Percentiles rank a stretch among this genome's conserved stretches.
Evolutionary conservation across 2,797 vertebrate species (phyloP).

Genomic region (Sebastiscus tertius): DNA sequence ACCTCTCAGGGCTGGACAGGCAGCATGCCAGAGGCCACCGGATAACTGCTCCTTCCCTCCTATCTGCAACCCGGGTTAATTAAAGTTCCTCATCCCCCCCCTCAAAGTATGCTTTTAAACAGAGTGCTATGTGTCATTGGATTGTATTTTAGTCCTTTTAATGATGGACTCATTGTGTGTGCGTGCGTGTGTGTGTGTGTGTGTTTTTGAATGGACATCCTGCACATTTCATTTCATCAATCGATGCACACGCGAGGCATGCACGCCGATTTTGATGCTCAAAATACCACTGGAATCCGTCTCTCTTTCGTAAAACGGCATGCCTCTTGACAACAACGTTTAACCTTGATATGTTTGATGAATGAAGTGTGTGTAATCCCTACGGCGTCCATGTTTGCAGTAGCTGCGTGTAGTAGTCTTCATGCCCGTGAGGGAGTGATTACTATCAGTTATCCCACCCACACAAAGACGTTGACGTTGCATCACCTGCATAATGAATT

Average conservation of each 20-base stretch:
- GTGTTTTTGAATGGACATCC: slow-evolving; percentile 33
- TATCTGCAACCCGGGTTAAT: slow-evolving; percentile 76
- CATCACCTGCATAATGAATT: slow-evolving; percentile 58
- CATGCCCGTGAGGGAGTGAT: slow-evolving; percentile 44
- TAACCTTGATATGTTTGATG: slow-evolving; percentile 34
- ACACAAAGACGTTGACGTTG: slow-evolving; percentile 40
- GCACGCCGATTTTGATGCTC: slow-evolving; percentile 1
- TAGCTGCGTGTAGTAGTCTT: background rate
- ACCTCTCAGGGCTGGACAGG: slow-evolving; percentile 64
- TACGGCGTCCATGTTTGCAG: slow-evolving; percentile 13
- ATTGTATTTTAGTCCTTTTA: slow-evolving; percentile 76
- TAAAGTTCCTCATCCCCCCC: slow-evolving; percentile 73
- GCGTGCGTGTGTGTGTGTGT: slow-evolving; percentile 14
- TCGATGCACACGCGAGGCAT: slow-evolving; percentile 4
- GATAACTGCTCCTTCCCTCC: slow-evolving; percentile 60
- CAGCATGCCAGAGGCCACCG: slow-evolving; percentile 71
- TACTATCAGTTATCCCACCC: slow-evolving; percentile 42
- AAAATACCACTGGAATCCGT: slow-evolving; percentile 5
- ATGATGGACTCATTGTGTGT: slow-evolving; percentile 63
- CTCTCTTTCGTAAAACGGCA: background rate
- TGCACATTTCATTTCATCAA: slow-evolving; percentile 42
- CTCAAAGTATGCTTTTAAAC: slow-evolving; percentile 81
- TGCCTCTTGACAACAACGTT: background rate
- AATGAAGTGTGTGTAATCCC: slow-evolving; percentile 19
- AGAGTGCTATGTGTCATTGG: slow-evolving; percentile 76